A percentile compares a stretch with the other conserved stretches of the same genome.
phyloP scores from a whole-genome alignment of 2,113 vertebrate species.

The Dermatemys mawii region DNA sequence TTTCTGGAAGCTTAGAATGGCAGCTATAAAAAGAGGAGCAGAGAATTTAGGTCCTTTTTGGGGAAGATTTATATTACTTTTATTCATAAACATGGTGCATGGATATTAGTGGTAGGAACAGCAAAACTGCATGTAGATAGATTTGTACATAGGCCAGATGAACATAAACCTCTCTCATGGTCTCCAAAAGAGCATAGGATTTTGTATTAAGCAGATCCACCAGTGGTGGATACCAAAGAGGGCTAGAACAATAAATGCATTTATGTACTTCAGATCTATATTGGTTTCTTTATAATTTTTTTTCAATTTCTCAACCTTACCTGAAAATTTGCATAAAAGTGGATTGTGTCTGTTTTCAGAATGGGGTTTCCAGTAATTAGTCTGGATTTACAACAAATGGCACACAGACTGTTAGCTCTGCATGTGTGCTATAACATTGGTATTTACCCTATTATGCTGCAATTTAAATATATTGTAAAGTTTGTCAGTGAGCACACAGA shows the following conservation, averaged over 20 bases:
- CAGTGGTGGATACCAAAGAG: background rate
- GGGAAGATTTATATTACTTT: background rate
- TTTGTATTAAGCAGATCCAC: background rate
- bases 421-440: constrained; percentile 90
- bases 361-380: constrained; percentile 85
- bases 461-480: constrained; percentile 84
- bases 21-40: background rate
- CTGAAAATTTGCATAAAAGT: constrained; percentile 51
- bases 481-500: constrained; percentile 78
- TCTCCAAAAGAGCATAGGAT: background rate
- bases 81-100: background rate
- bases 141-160: background rate
- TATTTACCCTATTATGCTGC: constrained; percentile 88
- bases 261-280: fast-evolving
- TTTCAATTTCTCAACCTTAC: constrained; percentile 6
- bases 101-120: background rate
- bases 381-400: constrained; percentile 93
- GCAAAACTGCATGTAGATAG: background rate
- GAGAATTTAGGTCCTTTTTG: background rate
- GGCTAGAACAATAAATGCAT: background rate
- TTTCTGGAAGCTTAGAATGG: background rate
- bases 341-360: constrained; percentile 47
- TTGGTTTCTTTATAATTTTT: background rate
- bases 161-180: background rate
- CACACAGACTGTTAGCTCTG: constrained; percentile 94